Evolutionary conservation across 1,140 invertebrate genomes (phyloP).

Genomic region (Riptortus pedestris): DNA sequence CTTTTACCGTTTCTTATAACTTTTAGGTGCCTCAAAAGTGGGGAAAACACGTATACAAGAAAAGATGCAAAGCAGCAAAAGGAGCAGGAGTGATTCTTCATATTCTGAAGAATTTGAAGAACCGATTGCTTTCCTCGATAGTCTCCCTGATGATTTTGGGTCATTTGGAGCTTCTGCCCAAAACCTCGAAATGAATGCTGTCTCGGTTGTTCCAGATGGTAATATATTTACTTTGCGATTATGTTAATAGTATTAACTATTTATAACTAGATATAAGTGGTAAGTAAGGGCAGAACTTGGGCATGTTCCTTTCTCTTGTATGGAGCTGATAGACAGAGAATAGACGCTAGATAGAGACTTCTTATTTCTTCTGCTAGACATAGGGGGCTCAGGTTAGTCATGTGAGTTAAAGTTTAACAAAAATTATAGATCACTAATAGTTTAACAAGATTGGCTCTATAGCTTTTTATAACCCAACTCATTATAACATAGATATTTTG

Average conservation of each 20-base stretch:
- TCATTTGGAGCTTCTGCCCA: slow-evolving; percentile 35
- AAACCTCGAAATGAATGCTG: slow-evolving; percentile 67
- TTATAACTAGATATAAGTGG: not conserved
- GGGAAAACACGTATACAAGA: not conserved
- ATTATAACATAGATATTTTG: too few species aligned
- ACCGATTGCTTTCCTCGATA: slow-evolving; percentile 1
- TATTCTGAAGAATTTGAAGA: slow-evolving; percentile 10
- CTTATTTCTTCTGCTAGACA: not conserved
- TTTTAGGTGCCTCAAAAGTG: too few species aligned
- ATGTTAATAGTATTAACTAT: not conserved
- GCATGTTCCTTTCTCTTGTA: not conserved
- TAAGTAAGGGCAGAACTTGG: not conserved
- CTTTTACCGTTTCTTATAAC: too few species aligned
- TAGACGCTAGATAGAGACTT: too few species aligned
- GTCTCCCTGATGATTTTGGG: slow-evolving; percentile 25
- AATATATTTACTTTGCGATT: slow-evolving; percentile 31
- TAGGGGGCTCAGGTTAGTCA: not conserved
- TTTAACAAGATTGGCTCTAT: too few species aligned
- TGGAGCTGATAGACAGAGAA: not conserved
- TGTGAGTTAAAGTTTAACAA: not conserved
- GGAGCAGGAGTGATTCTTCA: not conserved
- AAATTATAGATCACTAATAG: too few species aligned
- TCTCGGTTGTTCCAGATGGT: slow-evolving; percentile 73
- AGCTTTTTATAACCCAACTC: too few species aligned
- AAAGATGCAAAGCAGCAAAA: not conserved